Percentiles rank a stretch among this genome's conserved stretches.
These are phyloP conservation scores for Prenolepis imparis DNA, from an alignment of 2,888 invertebrate species.

Conservation along the genomic window DNA sequence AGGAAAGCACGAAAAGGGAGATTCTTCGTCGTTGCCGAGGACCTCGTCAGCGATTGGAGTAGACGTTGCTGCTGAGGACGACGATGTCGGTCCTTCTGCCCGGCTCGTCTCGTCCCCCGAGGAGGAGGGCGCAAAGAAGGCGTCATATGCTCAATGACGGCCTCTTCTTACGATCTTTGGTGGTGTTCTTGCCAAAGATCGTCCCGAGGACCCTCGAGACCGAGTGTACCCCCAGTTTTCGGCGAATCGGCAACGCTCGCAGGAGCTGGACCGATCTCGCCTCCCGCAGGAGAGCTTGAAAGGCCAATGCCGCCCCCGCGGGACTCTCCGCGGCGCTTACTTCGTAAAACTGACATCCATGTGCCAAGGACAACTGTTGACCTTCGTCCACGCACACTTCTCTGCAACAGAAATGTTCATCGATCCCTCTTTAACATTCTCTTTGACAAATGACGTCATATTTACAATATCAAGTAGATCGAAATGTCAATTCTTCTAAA, in stretches of 20 bases:
- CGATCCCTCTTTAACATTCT: background rate
- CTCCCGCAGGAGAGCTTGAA: slow-evolving; percentile 92
- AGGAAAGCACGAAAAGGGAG: slow-evolving; percentile 23
- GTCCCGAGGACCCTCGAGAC: slow-evolving; percentile 93
- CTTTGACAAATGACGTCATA: background rate
- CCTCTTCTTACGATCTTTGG: slow-evolving; percentile 92
- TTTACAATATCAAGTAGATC: background rate
- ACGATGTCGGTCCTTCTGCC: slow-evolving; percentile 81
- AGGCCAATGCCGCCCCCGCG: slow-evolving; percentile 93
- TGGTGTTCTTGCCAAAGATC: slow-evolving; percentile 93
- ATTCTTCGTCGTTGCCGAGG: slow-evolving; percentile 18
- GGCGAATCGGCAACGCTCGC: slow-evolving; percentile 90
- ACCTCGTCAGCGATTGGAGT: slow-evolving; percentile 79
- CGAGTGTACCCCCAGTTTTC: slow-evolving; percentile 92
- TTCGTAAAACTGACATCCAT: slow-evolving; percentile 94
- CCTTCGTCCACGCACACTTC: slow-evolving; percentile 93
- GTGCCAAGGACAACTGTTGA: slow-evolving; percentile 92
- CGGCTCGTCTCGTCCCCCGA: slow-evolving; percentile 83
- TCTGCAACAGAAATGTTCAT: slow-evolving; percentile 86
- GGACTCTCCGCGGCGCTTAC: slow-evolving; percentile 94
- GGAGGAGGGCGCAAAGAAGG: slow-evolving; percentile 84
- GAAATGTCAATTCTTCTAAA: background rate
- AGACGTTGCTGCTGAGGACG: slow-evolving; percentile 83
- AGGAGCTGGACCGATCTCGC: slow-evolving; percentile 92
- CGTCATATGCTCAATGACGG: slow-evolving; percentile 92